Evolutionary conservation across 2,113 vertebrate genomes (phyloP).

Genomic region (Charadrius vociferus): DNA sequence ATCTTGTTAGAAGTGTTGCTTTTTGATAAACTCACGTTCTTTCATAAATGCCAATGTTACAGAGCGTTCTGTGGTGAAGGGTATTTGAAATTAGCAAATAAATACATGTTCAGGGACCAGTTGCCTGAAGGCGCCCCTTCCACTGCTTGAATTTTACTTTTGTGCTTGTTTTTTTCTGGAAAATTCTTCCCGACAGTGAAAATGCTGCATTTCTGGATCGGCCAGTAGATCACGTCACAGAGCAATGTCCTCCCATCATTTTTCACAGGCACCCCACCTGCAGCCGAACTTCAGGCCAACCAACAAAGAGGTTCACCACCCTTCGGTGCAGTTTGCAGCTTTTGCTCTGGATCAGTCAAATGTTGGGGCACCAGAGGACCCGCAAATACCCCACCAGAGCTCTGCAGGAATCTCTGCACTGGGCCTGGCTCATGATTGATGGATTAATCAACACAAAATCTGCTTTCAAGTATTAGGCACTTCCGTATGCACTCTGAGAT

Average conservation of each 20-base stretch:
- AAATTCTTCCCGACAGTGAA: not conserved
- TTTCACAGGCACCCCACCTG: not conserved
- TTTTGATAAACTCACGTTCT: not conserved
- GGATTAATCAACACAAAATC: not conserved
- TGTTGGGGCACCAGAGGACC: rapidly evolving
- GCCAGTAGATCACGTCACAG: not conserved
- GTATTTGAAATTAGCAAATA: not conserved
- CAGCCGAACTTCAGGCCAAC: not conserved
- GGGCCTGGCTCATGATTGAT: rapidly evolving
- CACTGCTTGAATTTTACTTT: not conserved
- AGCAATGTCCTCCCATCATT: not conserved
- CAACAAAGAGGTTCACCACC: not conserved
- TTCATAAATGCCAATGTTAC: not conserved
- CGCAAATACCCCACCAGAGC: not conserved
- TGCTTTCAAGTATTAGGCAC: not conserved
- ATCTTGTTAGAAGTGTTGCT: not conserved
- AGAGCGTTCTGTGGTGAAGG: not conserved
- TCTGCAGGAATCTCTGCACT: not conserved
- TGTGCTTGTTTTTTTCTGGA: not conserved
- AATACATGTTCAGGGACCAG: rapidly evolving
- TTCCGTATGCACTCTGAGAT: rapidly evolving
- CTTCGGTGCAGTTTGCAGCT: not conserved
- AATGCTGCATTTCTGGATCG: not conserved
- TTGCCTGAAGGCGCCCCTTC: not conserved
- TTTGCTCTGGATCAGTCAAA: not conserved